Percentiles rank a stretch among this genome's conserved stretches.
phyloP scores from a whole-genome alignment of 2,888 invertebrate species.

The Nysson spinosus region DNA sequence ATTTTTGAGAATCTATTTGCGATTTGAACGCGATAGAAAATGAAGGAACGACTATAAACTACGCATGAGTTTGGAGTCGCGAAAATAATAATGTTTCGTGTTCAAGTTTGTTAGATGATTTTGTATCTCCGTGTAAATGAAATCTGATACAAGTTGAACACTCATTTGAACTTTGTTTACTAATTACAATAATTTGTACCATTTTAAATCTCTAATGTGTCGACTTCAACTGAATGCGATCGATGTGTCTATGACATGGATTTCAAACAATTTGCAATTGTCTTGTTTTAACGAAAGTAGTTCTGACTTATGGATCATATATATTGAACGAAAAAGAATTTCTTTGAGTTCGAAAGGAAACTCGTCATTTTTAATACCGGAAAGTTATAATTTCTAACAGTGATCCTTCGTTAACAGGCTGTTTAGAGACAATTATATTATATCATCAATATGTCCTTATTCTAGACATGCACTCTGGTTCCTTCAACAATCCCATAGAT shows the following conservation, averaged over 20 bases:
- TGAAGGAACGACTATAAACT: constrained; percentile 12
- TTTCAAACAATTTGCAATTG: constrained; percentile 19
- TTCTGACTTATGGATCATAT: not conserved
- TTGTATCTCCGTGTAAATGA: constrained; percentile 40
- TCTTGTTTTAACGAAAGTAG: constrained; percentile 6
- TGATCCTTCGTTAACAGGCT: constrained; percentile 33
- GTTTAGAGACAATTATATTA: constrained; percentile 46
- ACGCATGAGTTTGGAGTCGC: constrained; percentile 9
- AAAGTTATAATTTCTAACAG: constrained; percentile 31
- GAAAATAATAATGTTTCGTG: constrained; percentile 16
- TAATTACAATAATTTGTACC: constrained; percentile 56
- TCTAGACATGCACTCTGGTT: constrained; percentile 50
- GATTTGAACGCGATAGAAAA: constrained; percentile 14
- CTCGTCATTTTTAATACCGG: constrained; percentile 13
- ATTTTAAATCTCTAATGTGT: constrained; percentile 43
- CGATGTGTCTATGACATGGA: constrained; percentile 12
- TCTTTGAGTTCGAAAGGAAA: not conserved
- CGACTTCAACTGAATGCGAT: constrained; percentile 31
- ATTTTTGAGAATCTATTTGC: constrained; percentile 15
- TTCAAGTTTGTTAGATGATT: constrained; percentile 28
- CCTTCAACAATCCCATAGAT: constrained; percentile 59
- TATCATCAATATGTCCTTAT: constrained; percentile 50
- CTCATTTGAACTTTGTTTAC: constrained; percentile 51
- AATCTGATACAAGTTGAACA: constrained; percentile 37
- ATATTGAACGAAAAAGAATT: not conserved